phyloP scores from a whole-genome alignment of 2,888 invertebrate genomes.

The Synanthedon myopaeformis region DNA sequence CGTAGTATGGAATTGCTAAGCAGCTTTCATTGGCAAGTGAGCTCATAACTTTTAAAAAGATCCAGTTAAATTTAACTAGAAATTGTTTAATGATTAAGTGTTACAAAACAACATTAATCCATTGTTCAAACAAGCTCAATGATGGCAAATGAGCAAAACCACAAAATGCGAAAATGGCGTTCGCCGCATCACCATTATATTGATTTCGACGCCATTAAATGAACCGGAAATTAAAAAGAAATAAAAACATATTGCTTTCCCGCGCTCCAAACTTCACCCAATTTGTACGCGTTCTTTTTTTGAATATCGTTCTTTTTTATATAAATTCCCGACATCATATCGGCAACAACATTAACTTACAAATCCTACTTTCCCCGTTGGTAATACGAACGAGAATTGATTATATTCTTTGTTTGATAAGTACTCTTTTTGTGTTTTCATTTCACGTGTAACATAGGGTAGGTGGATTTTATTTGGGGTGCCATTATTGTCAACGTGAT shows the following conservation, averaged over 20 bases:
- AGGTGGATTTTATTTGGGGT: slow-evolving; percentile 66
- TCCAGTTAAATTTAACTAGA: not conserved
- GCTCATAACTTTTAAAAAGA: too few species aligned
- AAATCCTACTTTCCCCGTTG: slow-evolving; percentile 17
- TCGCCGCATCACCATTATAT: slow-evolving; percentile 61
- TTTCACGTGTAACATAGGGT: slow-evolving; percentile 43
- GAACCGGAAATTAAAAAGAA: slow-evolving; percentile 69
- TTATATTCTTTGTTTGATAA: slow-evolving; percentile 2
- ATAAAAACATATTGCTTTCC: slow-evolving; percentile 69
- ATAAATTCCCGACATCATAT: slow-evolving; percentile 20
- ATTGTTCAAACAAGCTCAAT: slow-evolving; percentile 29
- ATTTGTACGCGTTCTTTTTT: slow-evolving; percentile 63
- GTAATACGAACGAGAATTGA: slow-evolving; percentile 4
- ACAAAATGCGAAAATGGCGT: slow-evolving; percentile 61
- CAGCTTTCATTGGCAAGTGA: too few species aligned
- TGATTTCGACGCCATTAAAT: slow-evolving; percentile 69
- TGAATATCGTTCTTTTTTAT: slow-evolving; percentile 36
- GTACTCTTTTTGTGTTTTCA: slow-evolving; percentile 22
- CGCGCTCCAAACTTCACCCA: slow-evolving; percentile 62
- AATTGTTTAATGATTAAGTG: slow-evolving; percentile 6
- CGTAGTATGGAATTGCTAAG: too few species aligned
- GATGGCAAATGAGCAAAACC: slow-evolving; percentile 64
- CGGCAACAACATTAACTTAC: slow-evolving; percentile 4
- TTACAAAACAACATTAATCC: too few species aligned
- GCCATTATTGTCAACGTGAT: slow-evolving; percentile 65